Conservation (phyloP, 2,888 invertebrate genomes). For the Euphydryas editha region DNA sequence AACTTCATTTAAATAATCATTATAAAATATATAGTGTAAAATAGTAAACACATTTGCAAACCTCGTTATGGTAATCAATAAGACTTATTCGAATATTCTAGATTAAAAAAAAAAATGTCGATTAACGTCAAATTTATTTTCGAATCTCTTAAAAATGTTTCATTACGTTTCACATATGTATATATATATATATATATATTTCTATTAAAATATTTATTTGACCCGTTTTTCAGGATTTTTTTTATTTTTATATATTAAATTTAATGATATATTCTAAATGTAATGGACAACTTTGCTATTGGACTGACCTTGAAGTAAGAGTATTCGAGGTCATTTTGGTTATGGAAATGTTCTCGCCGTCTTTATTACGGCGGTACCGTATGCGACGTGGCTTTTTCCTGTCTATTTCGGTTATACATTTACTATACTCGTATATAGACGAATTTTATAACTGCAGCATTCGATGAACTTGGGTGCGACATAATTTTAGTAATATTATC, state of each 20-base stretch:
- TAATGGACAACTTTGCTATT: constrained; percentile 52
- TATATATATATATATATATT: too few relatives aligned
- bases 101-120: background rate
- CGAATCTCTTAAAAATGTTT: background rate
- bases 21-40: background rate
- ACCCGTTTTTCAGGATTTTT: too few relatives aligned
- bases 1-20: background rate
- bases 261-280: background rate
- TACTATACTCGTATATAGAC: constrained; percentile 18
- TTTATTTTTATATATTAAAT: background rate
- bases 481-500: background rate
- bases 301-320: constrained; percentile 64
- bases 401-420: constrained; percentile 34
- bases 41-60: background rate
- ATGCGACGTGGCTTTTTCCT: constrained; percentile 39
- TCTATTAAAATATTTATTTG: too few relatives aligned
- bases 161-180: too few relatives aligned
- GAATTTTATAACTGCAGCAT: constrained; percentile 19
- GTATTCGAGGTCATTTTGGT: constrained; percentile 55
- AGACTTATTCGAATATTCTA: background rate
- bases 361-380: constrained; percentile 19
- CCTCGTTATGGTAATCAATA: background rate
- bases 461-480: constrained; percentile 25
- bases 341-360: constrained; percentile 27
- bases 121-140: background rate